Conservation (phyloP, 2,888 invertebrate species). For the Philonicus albiceps region DNA sequence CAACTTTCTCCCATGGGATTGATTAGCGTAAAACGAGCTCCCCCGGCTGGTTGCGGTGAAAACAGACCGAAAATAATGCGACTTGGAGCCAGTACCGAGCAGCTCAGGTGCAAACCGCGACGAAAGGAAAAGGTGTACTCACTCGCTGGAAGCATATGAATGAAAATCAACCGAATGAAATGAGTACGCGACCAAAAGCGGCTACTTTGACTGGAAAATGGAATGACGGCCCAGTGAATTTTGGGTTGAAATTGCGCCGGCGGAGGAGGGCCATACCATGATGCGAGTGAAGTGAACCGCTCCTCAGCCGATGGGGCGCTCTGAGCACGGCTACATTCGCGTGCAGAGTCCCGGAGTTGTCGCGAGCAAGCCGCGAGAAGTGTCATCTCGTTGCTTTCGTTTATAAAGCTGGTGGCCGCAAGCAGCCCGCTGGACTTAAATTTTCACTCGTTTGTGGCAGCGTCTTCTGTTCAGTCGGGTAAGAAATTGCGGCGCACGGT, state of each 20-base stretch:
- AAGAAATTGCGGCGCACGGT: constrained; percentile 42
- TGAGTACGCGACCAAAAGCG: no score
- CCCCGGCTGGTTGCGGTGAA: no score
- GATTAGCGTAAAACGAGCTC: no score
- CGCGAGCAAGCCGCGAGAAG: neutral
- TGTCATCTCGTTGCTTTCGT: neutral
- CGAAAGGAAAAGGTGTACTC: no score
- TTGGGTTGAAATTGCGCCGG: neutral
- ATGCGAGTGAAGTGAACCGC: neutral
- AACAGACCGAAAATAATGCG: no score
- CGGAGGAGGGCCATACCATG: no score
- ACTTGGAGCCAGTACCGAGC: no score
- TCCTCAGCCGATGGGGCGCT: neutral
- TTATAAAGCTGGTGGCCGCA: neutral
- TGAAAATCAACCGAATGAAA: no score
- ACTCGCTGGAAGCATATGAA: no score
- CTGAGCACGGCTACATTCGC: neutral
- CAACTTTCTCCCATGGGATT: no score
- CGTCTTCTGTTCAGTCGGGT: constrained; percentile 13
- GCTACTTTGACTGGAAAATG: no score
- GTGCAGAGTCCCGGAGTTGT: neutral
- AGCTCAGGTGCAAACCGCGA: no score
- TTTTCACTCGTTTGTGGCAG: constrained; percentile 37
- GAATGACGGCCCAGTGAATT: neutral
- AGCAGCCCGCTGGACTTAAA: neutral